Evolutionary conservation across 2,797 vertebrate genomes (phyloP), one percentile per base, ranked within the genome.

Genomic region (Cebuella pygmaea): DNA sequence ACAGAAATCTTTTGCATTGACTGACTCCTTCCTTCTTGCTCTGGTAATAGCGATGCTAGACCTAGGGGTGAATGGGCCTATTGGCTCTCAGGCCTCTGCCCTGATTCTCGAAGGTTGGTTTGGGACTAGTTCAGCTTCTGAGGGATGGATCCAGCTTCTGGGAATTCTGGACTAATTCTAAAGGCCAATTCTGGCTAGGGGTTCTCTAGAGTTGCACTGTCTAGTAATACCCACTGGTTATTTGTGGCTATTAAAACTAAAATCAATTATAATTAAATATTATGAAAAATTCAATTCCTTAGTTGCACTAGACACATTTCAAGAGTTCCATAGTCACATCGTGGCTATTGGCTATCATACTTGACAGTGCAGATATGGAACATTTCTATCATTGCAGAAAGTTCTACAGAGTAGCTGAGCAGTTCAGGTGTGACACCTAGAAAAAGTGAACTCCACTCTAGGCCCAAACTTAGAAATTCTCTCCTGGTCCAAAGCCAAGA

Each of bases 261-360:
- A 70, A 80, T 91, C 72, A 80, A 70, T 82, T 70, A 41, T 46
- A 83, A 46, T 86, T 36, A 88, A 90, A n/a, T 22, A 41, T 48
- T 81, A 88, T 72, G 27, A 55, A 95, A 96, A 84, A 39, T 86
- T 67, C 7, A 94, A 46, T 81, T 81, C 19, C 41, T 95, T 55
- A 78, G 70, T 57, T n/a, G 50, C 39, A 88, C 12, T 17, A 57
- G 30, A 15, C 24, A 85, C 70, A 76, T 61, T 87, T 80, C 22
- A 24, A 91, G 46, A 41, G 39, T 41, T 79, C 12, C n/a, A 8
- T 15, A 93, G 80, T 36, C 36, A 83, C 20, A 0, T 17, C 11
- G 26, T 19, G 26, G 30, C n/a, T 81, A 14, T 4, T 64, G 76
- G 36, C n/a, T 46, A 44, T 36, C 39, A 8, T 24, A 9, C 1